These are phyloP conservation scores for Solenodon paradoxus DNA, from an alignment of 2,113 vertebrate genomes.

Conservation along the genomic window DNA sequence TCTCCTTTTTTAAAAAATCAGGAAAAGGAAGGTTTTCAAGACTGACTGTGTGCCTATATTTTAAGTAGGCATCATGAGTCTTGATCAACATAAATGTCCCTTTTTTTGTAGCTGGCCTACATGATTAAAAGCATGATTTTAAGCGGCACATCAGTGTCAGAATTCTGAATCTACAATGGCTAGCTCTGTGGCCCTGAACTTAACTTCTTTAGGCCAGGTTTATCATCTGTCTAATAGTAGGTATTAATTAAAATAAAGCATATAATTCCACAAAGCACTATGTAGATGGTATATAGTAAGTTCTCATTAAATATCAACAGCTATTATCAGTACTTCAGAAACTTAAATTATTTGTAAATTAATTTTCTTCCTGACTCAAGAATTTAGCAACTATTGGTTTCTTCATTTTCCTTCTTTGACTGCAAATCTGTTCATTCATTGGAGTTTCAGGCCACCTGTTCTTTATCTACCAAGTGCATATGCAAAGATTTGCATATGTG, in stretches of 20 bases:
- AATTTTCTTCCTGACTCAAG: not conserved
- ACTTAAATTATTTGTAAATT: not conserved
- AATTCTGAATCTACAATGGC: not conserved
- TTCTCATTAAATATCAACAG: not conserved
- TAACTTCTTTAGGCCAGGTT: not conserved
- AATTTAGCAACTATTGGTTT: constrained; percentile 42
- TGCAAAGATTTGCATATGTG: not conserved
- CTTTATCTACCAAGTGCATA: not conserved
- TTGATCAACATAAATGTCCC: not conserved
- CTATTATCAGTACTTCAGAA: not conserved
- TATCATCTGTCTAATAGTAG: not conserved
- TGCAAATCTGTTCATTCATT: constrained; percentile 3
- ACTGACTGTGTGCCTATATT: not conserved
- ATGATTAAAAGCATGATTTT: not conserved
- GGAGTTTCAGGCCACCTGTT: not conserved
- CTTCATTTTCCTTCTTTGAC: constrained; percentile 7
- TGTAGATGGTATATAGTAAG: not conserved
- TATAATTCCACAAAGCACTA: not conserved
- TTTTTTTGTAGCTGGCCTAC: not conserved
- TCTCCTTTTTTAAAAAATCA: not conserved
- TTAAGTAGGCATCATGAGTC: not conserved
- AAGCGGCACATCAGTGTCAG: not conserved
- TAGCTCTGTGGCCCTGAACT: not conserved
- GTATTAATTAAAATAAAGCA: not conserved
- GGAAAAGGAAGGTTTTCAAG: not conserved